Evolutionary conservation across 1,140 invertebrate species (phyloP), one percentile per base, ranked within the genome.

Genomic region (Monomorium pharaonis): DNA sequence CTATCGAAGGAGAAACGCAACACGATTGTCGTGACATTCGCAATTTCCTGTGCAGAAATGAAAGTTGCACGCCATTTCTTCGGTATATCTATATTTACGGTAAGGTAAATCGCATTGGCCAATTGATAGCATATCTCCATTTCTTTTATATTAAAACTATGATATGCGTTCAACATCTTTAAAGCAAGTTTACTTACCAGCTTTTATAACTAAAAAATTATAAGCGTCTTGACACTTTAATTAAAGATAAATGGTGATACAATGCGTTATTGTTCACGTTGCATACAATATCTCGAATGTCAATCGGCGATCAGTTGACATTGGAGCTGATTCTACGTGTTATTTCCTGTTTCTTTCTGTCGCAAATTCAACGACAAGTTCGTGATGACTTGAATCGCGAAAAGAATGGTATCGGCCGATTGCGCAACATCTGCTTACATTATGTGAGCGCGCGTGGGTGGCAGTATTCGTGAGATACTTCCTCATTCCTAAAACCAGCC

Each of bases 1-100:
- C 14, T 65, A 91, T 92, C 90, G 70, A 81, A 87, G 78, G 91
- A 89, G 92, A 93, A 93, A 93, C 91, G 89, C 86, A 91, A 85
- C 78, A 83, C n/a, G 81, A 90, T n/a, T 24, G 21, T 58, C 33
- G 27, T 60, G 67, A 27, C 18, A 47, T 81, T 14, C 10, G 27
- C 16, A 60, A 86, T 81, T 89, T 89, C 87, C 74, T 70, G 54
- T 65, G 60, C 60, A 47, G 56, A 69, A 86, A 89, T 74, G 84
- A 89, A 89, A 89, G 88, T 56, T 67, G 42, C 37, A 65, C 18
- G 67, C 54, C 84, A 83, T 88, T 89, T 75, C 87, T 62, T 62
- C 51, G 44, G 3, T 12, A 3, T 54, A 42, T 49, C 65, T 80
- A 72, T 78, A 78, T 47, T 58, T 0, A 42, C 60, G 21, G 37